These are phyloP conservation scores for Lycorma delicatula DNA, from an alignment of 1,140 invertebrate genomes.

Conservation along the genomic window DNA sequence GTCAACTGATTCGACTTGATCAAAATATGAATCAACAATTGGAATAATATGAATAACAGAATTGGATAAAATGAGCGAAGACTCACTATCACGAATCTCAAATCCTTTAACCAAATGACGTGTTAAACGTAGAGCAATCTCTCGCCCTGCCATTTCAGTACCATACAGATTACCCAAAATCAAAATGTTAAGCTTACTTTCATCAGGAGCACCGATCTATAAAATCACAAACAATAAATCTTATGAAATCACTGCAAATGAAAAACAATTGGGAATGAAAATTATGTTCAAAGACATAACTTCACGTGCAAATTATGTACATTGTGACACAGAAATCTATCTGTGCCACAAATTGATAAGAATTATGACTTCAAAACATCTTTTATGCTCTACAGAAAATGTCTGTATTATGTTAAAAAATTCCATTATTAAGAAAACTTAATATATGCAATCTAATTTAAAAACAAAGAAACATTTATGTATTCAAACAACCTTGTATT, in stretches of 20 bases:
- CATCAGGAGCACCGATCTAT: constrained; percentile 47
- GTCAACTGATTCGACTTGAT: constrained; percentile 11
- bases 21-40: constrained; percentile 14
- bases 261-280: not conserved
- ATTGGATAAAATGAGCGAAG: constrained; percentile 54
- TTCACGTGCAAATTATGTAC: not conserved
- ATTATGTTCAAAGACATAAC: not conserved
- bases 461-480: no score
- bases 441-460: no score
- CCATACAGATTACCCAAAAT: constrained; percentile 76
- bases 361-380: not conserved
- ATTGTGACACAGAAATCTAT: not conserved
- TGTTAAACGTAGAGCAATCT: constrained; percentile 71
- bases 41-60: constrained; percentile 75
- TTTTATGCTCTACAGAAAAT: not conserved
- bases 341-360: not conserved
- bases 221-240: constrained; percentile 10
- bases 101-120: constrained; percentile 69
- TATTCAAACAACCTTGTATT: no score
- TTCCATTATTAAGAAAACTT: no score
- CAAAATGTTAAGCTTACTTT: constrained; percentile 70
- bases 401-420: no score
- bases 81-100: constrained; percentile 50
- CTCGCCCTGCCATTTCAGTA: constrained; percentile 73
- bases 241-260: not conserved